phyloP scores from a whole-genome alignment of 2,113 vertebrate genomes.

The Oryzias celebensis region DNA sequence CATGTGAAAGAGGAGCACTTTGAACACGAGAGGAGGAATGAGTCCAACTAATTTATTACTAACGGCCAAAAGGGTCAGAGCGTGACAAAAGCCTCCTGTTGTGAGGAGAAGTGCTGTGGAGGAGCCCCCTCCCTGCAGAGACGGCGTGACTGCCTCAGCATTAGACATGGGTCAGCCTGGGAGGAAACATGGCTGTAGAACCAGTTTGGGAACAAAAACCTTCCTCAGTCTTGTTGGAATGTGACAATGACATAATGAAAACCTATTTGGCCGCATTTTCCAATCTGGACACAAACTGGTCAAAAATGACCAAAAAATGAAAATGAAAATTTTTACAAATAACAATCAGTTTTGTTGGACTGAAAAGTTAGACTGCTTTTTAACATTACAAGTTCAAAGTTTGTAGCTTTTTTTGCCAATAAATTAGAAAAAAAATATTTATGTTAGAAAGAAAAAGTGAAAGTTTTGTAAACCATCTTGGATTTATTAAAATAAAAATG shows the following conservation, averaged over 20 bases:
- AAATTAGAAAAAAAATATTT: no score
- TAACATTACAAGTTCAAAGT: no score
- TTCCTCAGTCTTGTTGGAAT: slow-evolving; percentile 25
- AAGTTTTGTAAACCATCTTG: no score
- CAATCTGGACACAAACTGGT: slow-evolving; percentile 9
- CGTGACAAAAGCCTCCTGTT: slow-evolving; percentile 69
- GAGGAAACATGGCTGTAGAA: slow-evolving; percentile 34
- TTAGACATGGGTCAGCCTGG: slow-evolving; percentile 68
- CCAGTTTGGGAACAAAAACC: slow-evolving; percentile 42
- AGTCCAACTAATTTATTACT: slow-evolving; percentile 75
- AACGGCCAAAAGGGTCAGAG: slow-evolving; percentile 63
- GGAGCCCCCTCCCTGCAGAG: slow-evolving; percentile 39
- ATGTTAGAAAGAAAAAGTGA: no score
- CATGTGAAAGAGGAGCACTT: slow-evolving; percentile 49
- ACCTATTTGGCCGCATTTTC: slow-evolving; percentile 24
- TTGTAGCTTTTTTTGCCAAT: no score
- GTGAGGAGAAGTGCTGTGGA: slow-evolving; percentile 57
- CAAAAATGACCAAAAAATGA: neutral
- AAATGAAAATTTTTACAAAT: no score
- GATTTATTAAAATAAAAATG: no score
- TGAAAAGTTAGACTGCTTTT: no score
- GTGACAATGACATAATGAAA: slow-evolving; percentile 35
- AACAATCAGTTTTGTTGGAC: no score
- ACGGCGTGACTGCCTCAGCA: slow-evolving; percentile 47
- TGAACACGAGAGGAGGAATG: slow-evolving; percentile 69